A percentile compares a stretch with the other conserved stretches of the same genome.
Conservation (phyloP, 2,888 invertebrate genomes). For the Agonopterix subpropinquella region DNA sequence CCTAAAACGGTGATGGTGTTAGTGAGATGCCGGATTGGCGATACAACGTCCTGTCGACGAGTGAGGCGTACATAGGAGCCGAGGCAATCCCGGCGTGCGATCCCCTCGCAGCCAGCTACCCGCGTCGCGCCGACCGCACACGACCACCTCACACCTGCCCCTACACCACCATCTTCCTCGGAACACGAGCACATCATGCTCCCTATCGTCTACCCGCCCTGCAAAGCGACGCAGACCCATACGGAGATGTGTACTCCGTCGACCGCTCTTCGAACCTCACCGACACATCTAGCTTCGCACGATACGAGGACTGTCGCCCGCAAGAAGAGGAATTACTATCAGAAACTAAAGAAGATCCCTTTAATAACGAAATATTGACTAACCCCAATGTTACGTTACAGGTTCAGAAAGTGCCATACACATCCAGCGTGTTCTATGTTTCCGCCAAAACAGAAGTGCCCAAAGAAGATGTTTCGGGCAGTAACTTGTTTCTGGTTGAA, state of each 20-base stretch:
- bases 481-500: slow-evolving; percentile 53
- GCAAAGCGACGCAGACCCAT: slow-evolving; percentile 60
- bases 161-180: slow-evolving; percentile 64
- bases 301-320: slow-evolving; percentile 62
- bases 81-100: slow-evolving; percentile 45
- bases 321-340: slow-evolving; percentile 43
- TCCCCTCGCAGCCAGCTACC: slow-evolving; percentile 67
- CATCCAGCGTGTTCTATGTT: slow-evolving; percentile 61
- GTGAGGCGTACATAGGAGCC: slow-evolving; percentile 65
- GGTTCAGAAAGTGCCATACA: slow-evolving; percentile 66
- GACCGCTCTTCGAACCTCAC: slow-evolving; percentile 67
- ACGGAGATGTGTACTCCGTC: slow-evolving; percentile 62
- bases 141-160: slow-evolving; percentile 66
- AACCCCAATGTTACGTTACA: slow-evolving; percentile 44
- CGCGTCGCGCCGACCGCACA: slow-evolving; percentile 69
- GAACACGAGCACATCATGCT: slow-evolving; percentile 44
- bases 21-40: slow-evolving; percentile 72
- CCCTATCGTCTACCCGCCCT: slow-evolving; percentile 45
- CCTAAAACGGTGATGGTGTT: slow-evolving; percentile 54
- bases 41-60: slow-evolving; percentile 72
- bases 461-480: slow-evolving; percentile 41
- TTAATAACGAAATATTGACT: slow-evolving; percentile 26
- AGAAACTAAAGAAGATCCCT: slow-evolving; percentile 32
- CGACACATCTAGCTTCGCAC: slow-evolving; percentile 68
- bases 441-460: slow-evolving; percentile 47